phyloP scores from a whole-genome alignment of 2,888 invertebrate species.

The Clepsis dumicolana region DNA sequence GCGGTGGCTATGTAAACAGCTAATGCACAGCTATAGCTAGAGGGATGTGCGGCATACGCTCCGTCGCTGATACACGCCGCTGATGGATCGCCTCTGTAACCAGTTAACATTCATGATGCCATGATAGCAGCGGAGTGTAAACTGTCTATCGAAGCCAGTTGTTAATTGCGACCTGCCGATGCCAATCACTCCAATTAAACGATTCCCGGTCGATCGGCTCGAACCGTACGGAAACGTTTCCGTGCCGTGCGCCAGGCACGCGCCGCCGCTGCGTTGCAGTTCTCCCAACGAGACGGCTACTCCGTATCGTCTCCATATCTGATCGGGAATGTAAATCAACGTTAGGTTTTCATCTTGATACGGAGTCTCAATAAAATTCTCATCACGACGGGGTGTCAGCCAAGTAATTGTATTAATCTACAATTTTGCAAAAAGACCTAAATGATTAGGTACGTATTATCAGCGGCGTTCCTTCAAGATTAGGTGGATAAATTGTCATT shows the following conservation, averaged over 20 bases:
- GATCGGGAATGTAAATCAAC: background rate
- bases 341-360: background rate
- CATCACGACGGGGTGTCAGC: background rate
- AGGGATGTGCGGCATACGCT: conserved; percentile 28
- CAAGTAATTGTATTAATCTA: background rate
- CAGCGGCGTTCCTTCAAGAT: conserved; percentile 9
- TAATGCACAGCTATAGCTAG: conserved; percentile 28
- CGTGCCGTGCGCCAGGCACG: background rate
- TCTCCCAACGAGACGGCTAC: background rate
- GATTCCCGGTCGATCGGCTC: background rate
- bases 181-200: background rate
- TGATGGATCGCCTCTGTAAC: conserved; percentile 35
- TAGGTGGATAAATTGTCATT: conserved; percentile 47
- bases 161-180: conserved; percentile 18
- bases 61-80: conserved; percentile 30
- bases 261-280: background rate
- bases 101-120: conserved; percentile 23
- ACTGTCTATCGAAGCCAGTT: conserved; percentile 1
- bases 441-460: conserved; percentile 10
- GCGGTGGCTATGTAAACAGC: conserved; percentile 41
- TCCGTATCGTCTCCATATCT: background rate
- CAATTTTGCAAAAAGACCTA: background rate
- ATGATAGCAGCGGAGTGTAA: conserved; percentile 2
- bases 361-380: background rate
- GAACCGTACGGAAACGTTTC: background rate